Evolutionary conservation across 2,888 invertebrate genomes (phyloP), one percentile per base, ranked within the genome.

Genomic region (Chloroclysta siterata): DNA sequence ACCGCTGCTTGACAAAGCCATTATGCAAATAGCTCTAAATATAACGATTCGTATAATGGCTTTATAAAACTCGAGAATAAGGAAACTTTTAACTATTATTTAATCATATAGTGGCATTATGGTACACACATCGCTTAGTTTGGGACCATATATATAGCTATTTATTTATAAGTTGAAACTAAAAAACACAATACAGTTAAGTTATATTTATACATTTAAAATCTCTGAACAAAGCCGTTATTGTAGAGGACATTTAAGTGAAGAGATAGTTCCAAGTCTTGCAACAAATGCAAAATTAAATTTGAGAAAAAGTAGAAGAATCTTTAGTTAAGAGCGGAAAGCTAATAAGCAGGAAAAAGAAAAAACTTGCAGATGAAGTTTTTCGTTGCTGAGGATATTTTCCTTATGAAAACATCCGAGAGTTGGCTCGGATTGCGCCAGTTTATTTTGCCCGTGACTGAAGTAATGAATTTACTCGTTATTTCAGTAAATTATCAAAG

Each of bases 281-380:
- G 68, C 70, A 75, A 79, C 72, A 75, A 82, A 80, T 77, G 77
- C 71, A 61, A 80, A 83, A 84, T 84, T 83, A 83, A 84, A 85
- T 80, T 83, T 78, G 70, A 78, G 74, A 75, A 83, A 81, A 82
- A 79, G 79, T 77, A 81, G 77, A 78, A 81, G 81, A 82, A 81
- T 83, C 79, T 83, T 56, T 84, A 85, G 83, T 86, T 83, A 85
- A 85, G 82, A 83, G 76, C 77, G 81, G 79, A 79, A 82, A 85
- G 85, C 81, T 84, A 87, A 88, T 87, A 87, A 85, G 79, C 74
- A 61, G 73, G 72, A 53, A 76, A 80, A 80, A 83, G 80, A 78
- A 80, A 87, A 72, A 88, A 86, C 81, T 85, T 83, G 73, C 77
- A 79, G 79, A 82, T 81, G 77, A 88, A 88, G 85, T 86, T 87